These are phyloP conservation scores for Brachyhypopomus occidentalis DNA, from an alignment of 2,113 vertebrate species.

Conservation along the genomic window DNA sequence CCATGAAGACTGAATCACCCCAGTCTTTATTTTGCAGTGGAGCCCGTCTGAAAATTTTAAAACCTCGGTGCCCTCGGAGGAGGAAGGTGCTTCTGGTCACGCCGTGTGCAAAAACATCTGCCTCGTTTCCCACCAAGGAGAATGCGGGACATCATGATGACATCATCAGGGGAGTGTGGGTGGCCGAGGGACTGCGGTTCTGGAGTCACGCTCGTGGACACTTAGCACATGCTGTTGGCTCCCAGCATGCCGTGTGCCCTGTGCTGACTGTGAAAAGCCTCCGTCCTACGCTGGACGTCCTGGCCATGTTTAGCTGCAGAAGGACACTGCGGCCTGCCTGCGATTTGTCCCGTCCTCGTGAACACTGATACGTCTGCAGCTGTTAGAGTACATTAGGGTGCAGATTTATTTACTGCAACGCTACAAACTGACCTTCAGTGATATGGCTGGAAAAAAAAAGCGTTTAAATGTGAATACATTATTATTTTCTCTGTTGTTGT, in stretches of 20 bases:
- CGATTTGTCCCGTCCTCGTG: constrained; percentile 38
- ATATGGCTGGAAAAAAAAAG: not conserved
- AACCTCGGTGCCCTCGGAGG: not conserved
- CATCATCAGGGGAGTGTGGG: not conserved
- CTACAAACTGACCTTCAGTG: not conserved
- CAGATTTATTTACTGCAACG: not conserved
- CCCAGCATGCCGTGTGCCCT: not conserved
- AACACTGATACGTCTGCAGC: constrained; percentile 30
- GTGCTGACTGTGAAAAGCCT: not conserved
- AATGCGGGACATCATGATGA: not conserved
- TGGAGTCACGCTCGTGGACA: not conserved
- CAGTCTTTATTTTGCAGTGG: not conserved
- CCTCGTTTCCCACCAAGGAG: not conserved
- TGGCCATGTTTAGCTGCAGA: not conserved
- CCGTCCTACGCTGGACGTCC: not conserved
- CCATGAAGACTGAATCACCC: not conserved
- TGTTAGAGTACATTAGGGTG: constrained; percentile 16
- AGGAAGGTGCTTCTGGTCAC: not conserved
- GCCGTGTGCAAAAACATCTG: not conserved
- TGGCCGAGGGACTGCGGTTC: not conserved
- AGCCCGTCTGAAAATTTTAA: not conserved
- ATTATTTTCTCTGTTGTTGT: not conserved
- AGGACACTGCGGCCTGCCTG: constrained; percentile 44
- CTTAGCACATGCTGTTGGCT: not conserved
- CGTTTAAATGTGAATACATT: not conserved